Evolutionary conservation across 2,797 vertebrate species (phyloP).

Genomic region (Cyclura pinguis): DNA sequence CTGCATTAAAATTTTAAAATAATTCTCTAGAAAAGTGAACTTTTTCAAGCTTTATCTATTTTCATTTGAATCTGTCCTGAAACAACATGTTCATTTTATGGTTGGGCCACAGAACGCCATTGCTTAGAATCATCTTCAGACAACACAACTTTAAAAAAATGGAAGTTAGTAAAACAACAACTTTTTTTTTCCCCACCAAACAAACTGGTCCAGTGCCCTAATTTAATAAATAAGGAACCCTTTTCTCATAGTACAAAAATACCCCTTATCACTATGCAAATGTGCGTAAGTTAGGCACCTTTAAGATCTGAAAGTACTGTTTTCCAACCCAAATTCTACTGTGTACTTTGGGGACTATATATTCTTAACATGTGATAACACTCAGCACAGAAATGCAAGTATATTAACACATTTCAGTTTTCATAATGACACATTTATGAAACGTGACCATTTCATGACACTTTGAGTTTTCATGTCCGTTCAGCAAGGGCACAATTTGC

Average conservation of each 20-base stretch:
- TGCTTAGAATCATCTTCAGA: constrained; percentile 50
- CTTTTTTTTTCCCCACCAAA: constrained; percentile 44
- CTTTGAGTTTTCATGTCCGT: no score
- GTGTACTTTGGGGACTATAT: background rate
- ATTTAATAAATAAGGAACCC: constrained; percentile 39
- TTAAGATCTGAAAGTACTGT: background rate
- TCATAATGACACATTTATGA: background rate
- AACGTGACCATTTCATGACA: no score
- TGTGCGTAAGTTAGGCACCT: background rate
- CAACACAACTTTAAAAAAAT: constrained; percentile 54
- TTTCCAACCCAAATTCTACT: background rate
- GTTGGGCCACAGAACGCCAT: constrained; percentile 12
- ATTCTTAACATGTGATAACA: constrained; percentile 2
- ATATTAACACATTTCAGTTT: background rate
- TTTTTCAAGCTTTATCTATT: constrained; percentile 63
- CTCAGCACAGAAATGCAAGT: background rate
- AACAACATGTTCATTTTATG: constrained; percentile 46
- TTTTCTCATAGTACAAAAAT: background rate
- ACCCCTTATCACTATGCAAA: accelerated
- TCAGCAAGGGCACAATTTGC: background rate
- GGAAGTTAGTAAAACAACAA: constrained; percentile 21
- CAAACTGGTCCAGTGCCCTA: constrained; percentile 6
- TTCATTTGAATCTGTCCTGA: constrained; percentile 65
- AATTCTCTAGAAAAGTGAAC: constrained; percentile 46
- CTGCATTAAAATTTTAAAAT: constrained; percentile 62